Evolutionary conservation across 2,113 vertebrate genomes (phyloP).

Genomic region (Petroica traversi): DNA sequence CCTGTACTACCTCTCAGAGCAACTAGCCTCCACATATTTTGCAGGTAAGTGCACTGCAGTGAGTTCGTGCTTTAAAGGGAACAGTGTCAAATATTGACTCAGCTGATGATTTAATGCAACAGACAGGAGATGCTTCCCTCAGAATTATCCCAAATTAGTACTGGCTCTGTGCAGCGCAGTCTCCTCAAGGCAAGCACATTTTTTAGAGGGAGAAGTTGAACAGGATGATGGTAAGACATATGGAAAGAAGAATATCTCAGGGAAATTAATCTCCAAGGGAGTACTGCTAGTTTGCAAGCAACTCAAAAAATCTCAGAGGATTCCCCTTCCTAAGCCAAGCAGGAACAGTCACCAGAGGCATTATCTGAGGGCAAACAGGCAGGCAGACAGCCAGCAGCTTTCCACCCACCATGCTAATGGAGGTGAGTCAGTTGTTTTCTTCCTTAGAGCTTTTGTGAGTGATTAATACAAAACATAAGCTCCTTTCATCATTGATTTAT

Average conservation of each 20-base stretch:
- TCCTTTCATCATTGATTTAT: not conserved
- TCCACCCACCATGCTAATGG: not conserved
- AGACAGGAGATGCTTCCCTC: not conserved
- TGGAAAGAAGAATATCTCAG: not conserved
- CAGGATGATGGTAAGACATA: not conserved
- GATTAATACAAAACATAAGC: not conserved
- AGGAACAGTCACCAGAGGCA: not conserved
- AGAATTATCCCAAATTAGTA: not conserved
- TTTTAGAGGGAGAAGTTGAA: not conserved
- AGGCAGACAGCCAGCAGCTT: not conserved
- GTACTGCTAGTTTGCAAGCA: not conserved
- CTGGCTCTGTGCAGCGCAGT: fast-evolving
- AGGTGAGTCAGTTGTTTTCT: constrained; percentile 7
- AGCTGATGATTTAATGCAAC: not conserved
- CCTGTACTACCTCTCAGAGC: not conserved
- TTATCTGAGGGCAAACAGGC: not conserved
- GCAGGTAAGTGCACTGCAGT: not conserved
- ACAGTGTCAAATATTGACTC: not conserved
- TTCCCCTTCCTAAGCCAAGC: not conserved
- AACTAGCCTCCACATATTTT: not conserved
- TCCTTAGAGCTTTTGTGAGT: not conserved
- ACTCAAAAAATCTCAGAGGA: not conserved
- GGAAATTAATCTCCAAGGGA: not conserved
- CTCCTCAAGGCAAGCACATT: not conserved
- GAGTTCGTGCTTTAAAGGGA: not conserved